Evolutionary conservation across 2,888 invertebrate species (phyloP), one percentile per base, ranked within the genome.

Genomic region (Ecdyonurus torrentis): DNA sequence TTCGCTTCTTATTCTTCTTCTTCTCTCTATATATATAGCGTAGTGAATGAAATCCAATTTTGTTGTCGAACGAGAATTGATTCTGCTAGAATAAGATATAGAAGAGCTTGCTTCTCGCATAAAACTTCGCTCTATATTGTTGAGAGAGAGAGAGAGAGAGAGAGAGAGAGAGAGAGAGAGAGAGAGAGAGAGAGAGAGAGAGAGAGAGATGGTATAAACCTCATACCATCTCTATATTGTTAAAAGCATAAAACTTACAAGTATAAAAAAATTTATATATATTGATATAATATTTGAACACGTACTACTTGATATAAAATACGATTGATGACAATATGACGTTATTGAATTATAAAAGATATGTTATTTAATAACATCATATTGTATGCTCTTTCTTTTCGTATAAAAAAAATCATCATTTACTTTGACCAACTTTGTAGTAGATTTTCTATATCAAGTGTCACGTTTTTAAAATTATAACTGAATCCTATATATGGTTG

Each of bases 111-210:
- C n/a, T n/a, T n/a, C n/a, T n/a, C n/a, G n/a, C n/a, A n/a, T n/a
- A n/a, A n/a, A n/a, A n/a, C n/a, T n/a, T n/a, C n/a, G n/a, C n/a
- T n/a, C n/a, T n/a, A n/a, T n/a, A n/a, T n/a, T n/a, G n/a, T n/a
- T n/a, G n/a, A n/a, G n/a, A n/a, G n/a, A n/a, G n/a, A n/a, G n/a
- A n/a, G n/a, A n/a, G n/a, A n/a, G n/a, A n/a, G n/a, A n/a, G n/a
- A n/a, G n/a, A n/a, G n/a, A n/a, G n/a, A n/a, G n/a, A n/a, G 55
- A 55, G 55, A 55, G 55, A 55, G 55, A 37, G 37, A 37, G 37
- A 37, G 37, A 37, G 37, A 37, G 37, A 37, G 37, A 37, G 37
- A 37, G 37, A 37, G n/a, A n/a, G n/a, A n/a, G n/a, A n/a, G n/a
- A n/a, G n/a, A n/a, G n/a, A n/a, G n/a, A n/a, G n/a, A n/a, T n/a